Percentiles rank a stretch among this genome's conserved stretches.
These are phyloP conservation scores for Aporrectodea caliginosa DNA, from an alignment of 1,140 invertebrate genomes.

Conservation along the genomic window DNA sequence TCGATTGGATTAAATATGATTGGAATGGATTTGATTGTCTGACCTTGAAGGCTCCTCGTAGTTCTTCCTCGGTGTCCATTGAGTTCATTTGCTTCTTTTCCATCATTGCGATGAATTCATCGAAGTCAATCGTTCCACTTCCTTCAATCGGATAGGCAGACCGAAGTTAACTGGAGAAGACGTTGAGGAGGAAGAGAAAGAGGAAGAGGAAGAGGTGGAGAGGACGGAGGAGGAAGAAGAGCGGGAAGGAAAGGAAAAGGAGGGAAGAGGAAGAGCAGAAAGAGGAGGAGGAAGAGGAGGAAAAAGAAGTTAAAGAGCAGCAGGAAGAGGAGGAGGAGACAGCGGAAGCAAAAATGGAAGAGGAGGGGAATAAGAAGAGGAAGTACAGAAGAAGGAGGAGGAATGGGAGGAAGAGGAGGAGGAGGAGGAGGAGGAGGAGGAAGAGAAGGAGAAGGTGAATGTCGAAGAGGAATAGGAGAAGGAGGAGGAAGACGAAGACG, in stretches of 20 bases:
- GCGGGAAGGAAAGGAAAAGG: neutral
- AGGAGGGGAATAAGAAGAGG: neutral
- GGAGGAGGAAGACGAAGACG: too few species aligned
- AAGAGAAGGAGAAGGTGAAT: too few species aligned
- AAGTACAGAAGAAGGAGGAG: neutral
- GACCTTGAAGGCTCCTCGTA: neutral
- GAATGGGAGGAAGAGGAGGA: neutral
- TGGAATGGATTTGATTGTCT: too few species aligned
- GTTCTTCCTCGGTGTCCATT: constrained; percentile 16
- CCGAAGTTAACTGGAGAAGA: neutral
- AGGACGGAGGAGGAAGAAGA: neutral
- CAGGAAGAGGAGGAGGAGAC: neutral
- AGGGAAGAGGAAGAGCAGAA: neutral
- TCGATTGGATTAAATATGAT: too few species aligned
- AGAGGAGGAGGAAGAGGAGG: neutral
- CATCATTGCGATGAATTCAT: constrained; percentile 20
- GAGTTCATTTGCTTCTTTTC: constrained; percentile 9
- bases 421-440: too few species aligned
- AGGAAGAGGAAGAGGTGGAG: neutral
- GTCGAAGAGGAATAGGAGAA: too few species aligned
- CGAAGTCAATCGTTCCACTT: constrained; percentile 15
- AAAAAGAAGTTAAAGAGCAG: neutral
- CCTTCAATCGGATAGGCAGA: neutral
- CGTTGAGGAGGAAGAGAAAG: neutral
- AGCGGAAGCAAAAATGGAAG: neutral